phyloP scores from a whole-genome alignment of 1,140 invertebrate genomes.

The Cryptotermes secundus region DNA sequence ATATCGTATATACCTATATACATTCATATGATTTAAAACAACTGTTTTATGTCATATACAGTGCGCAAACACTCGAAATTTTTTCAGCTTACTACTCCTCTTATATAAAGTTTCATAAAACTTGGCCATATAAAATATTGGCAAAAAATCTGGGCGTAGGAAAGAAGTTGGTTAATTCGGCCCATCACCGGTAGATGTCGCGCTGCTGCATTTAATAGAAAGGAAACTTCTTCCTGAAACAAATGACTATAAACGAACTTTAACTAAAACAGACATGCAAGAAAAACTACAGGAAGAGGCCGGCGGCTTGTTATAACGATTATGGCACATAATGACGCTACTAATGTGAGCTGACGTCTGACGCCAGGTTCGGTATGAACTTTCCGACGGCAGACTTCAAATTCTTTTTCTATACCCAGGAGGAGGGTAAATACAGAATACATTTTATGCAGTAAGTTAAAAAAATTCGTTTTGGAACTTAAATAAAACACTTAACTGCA shows the following conservation, averaged over 20 bases:
- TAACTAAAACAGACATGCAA: neutral
- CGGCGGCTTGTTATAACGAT: neutral
- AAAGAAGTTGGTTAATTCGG: neutral
- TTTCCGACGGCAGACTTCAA: neutral
- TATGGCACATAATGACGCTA: neutral
- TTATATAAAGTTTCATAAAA: slow-evolving; percentile 2
- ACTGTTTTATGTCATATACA: neutral
- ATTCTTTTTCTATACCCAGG: neutral
- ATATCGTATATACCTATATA: no score
- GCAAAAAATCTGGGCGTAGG: neutral
- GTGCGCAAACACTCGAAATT: neutral
- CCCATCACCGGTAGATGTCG: neutral
- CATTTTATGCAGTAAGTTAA: neutral
- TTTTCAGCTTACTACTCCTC: neutral
- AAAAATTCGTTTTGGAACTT: neutral
- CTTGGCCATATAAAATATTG: neutral
- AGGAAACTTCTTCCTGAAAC: neutral
- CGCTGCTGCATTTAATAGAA: neutral
- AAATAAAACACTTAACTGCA: slow-evolving; percentile 14
- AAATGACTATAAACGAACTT: slow-evolving; percentile 12
- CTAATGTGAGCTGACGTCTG: neutral
- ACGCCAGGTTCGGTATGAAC: neutral
- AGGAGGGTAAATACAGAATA: neutral
- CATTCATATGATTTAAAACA: no score
- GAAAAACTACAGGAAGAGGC: neutral